Conservation (phyloP, 2,797 vertebrate species). For the Yasuhikotakia modesta region DNA sequence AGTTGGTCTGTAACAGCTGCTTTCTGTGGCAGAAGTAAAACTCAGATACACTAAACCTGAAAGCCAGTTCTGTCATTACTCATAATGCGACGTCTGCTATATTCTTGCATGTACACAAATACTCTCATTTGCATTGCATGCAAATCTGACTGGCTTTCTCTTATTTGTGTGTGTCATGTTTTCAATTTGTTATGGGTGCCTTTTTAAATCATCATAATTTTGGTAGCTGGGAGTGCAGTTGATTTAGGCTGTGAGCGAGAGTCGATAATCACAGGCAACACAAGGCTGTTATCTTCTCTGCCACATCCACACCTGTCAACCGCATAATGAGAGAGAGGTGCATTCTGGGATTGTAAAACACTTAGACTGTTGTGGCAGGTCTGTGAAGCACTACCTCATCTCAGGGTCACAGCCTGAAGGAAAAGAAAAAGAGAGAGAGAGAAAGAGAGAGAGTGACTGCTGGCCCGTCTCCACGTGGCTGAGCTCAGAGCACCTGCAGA, state of each 20-base stretch:
- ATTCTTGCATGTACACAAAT: neutral
- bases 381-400: slow-evolving; percentile 39
- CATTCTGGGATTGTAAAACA: slow-evolving; percentile 43
- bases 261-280: slow-evolving; percentile 56
- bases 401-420: slow-evolving; percentile 34
- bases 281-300: slow-evolving; percentile 66
- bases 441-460: slow-evolving; percentile 34
- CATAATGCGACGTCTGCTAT: neutral
- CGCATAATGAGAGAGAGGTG: slow-evolving; percentile 49
- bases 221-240: slow-evolving; percentile 11
- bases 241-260: slow-evolving; percentile 43
- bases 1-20: slow-evolving; percentile 45
- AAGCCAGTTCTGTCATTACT: neutral
- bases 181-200: neutral
- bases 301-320: slow-evolving; percentile 62
- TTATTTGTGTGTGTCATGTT: slow-evolving; percentile 19
- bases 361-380: slow-evolving; percentile 63
- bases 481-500: slow-evolving; percentile 59
- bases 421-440: slow-evolving; percentile 31
- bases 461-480: slow-evolving; percentile 57
- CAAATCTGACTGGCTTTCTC: neutral
- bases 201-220: slow-evolving; percentile 23
- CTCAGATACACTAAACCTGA: slow-evolving; percentile 17
- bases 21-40: slow-evolving; percentile 44
- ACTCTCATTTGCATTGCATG: neutral